Conservation (phyloP, 1,140 invertebrate species). For the Nephotettix cincticeps region DNA sequence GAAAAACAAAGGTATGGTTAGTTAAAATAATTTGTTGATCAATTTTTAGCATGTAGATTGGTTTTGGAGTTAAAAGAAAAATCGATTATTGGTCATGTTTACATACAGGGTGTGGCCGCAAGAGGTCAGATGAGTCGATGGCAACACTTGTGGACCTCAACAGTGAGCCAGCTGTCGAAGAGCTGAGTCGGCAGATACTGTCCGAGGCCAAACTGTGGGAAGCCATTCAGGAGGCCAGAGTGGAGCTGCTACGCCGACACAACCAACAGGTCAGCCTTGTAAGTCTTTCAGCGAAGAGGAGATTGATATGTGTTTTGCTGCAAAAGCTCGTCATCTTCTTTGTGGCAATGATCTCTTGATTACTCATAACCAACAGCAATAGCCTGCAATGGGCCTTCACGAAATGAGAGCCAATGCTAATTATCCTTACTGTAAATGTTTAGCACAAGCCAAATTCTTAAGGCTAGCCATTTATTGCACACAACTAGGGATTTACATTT, state of each 20-base stretch:
- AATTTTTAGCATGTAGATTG: not conserved
- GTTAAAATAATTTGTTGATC: conserved; percentile 1
- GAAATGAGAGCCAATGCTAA: too few species aligned
- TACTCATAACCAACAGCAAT: too few species aligned
- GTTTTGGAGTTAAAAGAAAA: too few species aligned
- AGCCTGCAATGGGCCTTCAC: too few species aligned
- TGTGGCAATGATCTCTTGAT: too few species aligned
- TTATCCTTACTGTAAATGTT: too few species aligned
- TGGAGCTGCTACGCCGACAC: conserved; percentile 51
- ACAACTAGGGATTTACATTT: too few species aligned
- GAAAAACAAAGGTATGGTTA: not conserved
- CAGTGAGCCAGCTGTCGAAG: conserved; percentile 66
- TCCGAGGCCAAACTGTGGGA: conserved; percentile 75
- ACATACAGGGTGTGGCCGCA: conserved; percentile 64
- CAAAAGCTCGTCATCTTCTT: too few species aligned
- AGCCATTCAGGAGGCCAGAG: conserved; percentile 70
- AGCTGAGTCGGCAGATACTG: conserved; percentile 70
- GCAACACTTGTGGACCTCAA: conserved; percentile 62
- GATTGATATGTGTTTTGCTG: too few species aligned
- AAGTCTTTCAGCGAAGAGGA: too few species aligned
- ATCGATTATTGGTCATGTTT: conserved; percentile 31
- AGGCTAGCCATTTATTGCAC: too few species aligned
- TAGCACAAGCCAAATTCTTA: too few species aligned
- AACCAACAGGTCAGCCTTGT: conserved; percentile 7
- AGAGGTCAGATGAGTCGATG: conserved; percentile 61